Evolutionary conservation across 1,140 invertebrate species (phyloP), one percentile per base, ranked within the genome.

Genomic region (Hormaphis cornu): DNA sequence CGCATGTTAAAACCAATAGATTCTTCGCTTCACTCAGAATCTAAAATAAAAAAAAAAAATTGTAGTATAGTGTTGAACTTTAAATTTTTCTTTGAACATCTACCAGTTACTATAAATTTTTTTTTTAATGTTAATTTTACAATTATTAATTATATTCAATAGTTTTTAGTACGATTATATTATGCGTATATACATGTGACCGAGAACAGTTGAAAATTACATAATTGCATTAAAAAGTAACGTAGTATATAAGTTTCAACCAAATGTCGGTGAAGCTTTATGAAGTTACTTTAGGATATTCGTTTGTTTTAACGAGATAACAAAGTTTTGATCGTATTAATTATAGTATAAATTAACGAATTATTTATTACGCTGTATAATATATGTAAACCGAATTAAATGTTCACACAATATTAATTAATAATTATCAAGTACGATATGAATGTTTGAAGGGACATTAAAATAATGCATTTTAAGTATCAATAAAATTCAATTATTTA

Each of bases 201-300:
- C 22, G 35, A 58, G 33, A 40, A 37, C 54, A 58, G 54, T 58
- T 58, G 7, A 20, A 58, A 58, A 58, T 58, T 58, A 24, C 20
- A 58, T 58, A 58, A 58, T 58, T 58, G 18, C 20, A 58, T 58
- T 58, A 58, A 58, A 58, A 58, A 24, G 35, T 58, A 58, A 58
- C 54, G 54, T 37, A 58, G n/a, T n/a, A n/a, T n/a, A 58, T 58
- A 58, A 58, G 33, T 58, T 58, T 58, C 22, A 58, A 58, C 54
- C 33, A 58, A 40, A 58, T 58, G 37, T 58, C 2, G 22, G 54
- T 24, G 28, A 58, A 40, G 40, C 22, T 33, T 24, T 40, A 40
- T 58, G 35, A 58, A 58, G 40, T 58, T 58, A 58, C 33, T 37
- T 35, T 24, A 37, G 54, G 35, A 26, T 58, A 40, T 58, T 58